Base-by-base conservation (phyloP, 2,113 vertebrate species). In the Microcebus murinus region DNA sequence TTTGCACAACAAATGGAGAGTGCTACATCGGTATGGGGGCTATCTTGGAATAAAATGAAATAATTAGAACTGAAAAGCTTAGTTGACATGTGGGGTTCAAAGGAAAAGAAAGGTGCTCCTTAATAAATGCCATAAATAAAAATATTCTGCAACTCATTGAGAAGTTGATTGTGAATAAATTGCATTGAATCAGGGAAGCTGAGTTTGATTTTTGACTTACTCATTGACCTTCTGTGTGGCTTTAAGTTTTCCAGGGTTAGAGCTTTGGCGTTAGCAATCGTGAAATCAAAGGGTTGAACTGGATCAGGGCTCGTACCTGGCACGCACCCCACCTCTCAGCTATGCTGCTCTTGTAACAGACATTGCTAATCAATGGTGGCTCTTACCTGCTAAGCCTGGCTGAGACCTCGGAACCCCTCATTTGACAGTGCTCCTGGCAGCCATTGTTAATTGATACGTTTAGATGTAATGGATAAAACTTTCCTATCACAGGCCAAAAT, bases 391-490 rank as follows among this genome's bases (percentile, higher is more conserved):
- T 29, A 23, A 31, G 65, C 36, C 55, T 34, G 34, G 25, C 61
- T 34, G 45, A 77, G 31, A 17, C 31, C 59, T 74, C 36, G 34
- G 25, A 80, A 65, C 8, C 88, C 15, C 79, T 73, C 73, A 71
- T 45, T 73, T 61, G 31, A 63, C 6, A n/a, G n/a, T 74, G 39
- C 23, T 84, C 45, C 52, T 86, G 61, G 61, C 20, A 91, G 36
- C 61, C 39, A 91, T 92, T 77, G 89, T 63, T 93, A 95, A 90
- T 50, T 45, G 61, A 87, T 50, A 91, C n/a, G 18, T 77, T 82
- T 73, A 97, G 27, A 73, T 50, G 59, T 25, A 65, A 84, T 55
- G 50, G 67, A 70, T 57, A 88, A 90, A 74, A 90, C 29, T 74
- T 92, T 55, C n/a, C 45, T 36, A 79, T 86, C 77, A 74, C 2